Base-by-base conservation (phyloP, 1,140 invertebrate species). In the Protaetia brevitarsis region DNA sequence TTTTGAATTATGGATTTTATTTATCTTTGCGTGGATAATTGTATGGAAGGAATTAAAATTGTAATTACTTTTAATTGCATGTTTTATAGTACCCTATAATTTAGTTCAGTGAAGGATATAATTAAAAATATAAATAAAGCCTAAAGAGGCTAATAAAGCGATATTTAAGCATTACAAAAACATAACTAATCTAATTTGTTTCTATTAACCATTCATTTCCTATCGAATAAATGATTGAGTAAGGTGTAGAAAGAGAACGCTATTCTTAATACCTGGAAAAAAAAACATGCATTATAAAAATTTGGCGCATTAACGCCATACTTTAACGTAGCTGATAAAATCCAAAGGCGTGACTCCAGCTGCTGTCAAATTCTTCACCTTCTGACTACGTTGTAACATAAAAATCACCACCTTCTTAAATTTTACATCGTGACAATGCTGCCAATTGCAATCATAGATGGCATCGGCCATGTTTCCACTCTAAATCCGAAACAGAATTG, bases 371-470 rank as follows among this genome's bases (percentile, higher is more conserved):
- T 11, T 8, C 23, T 36, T 3, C 29, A 19, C 5, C 10, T 36
- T 31, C 10, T 62, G 60, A 19, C 29, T 21, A 11, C 60, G 34
- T 34, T 62, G 60, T 31, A 62, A 36, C 60, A 62, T 62, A 10
- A 62, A 34, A 34, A 34, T 21, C 19, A 62, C 19, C 16, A 31
- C 19, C 19, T 36, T 62, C 8, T 30, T n/a, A 16, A 62, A 36
- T 26, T 62, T 36, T 5, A 11, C 7, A 62, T 62, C 31, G 3
- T 23, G 1, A 2, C 16, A 16, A 1, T 5, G n/a, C 8, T 36
- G 11, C 60, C 60, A 62, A 36, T 36, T 62, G 30, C 60, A 62
- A 16, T 26, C 26, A 23, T 34, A 62, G 31, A 62, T 62, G 27
- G 29, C 31, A 23, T 62, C 13, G 10, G 60, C 29, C 16, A 62